Percentiles rank a stretch among this genome's conserved stretches.
Conservation (phyloP, 2,797 vertebrate species). For the Neopelma chrysocephalum region DNA sequence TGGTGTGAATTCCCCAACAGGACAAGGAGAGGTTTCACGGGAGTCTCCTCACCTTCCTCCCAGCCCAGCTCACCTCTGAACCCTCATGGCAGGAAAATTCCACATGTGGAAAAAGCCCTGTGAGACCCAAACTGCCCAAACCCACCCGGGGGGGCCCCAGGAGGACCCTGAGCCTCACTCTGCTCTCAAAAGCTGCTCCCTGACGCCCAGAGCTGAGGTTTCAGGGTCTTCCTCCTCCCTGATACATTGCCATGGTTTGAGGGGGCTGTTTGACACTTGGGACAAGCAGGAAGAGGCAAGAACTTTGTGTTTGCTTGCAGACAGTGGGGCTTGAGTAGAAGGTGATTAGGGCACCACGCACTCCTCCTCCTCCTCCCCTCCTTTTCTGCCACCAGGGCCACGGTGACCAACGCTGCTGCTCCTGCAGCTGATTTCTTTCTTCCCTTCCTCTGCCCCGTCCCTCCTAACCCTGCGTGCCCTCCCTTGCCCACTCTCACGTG, state of each 20-base stretch:
- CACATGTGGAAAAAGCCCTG: neutral
- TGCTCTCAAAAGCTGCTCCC: neutral
- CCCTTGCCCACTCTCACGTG: slow-evolving; percentile 38
- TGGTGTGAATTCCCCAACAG: accelerated
- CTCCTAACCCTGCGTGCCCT: neutral
- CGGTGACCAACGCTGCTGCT: accelerated
- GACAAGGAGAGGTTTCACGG: neutral
- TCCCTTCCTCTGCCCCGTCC: neutral
- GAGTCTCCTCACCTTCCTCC: neutral
- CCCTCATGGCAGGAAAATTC: neutral
- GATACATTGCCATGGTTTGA: accelerated
- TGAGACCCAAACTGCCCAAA: neutral
- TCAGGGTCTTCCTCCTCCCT: neutral
- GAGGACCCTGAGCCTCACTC: neutral
- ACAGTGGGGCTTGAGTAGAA: neutral
- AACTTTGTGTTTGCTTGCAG: neutral
- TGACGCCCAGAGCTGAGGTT: neutral
- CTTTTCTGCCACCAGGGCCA: accelerated
- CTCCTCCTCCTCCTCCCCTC: neutral
- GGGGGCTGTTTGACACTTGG: neutral
- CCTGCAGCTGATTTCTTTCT: neutral
- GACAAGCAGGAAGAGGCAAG: neutral
- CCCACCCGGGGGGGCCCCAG: neutral
- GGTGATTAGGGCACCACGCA: accelerated
- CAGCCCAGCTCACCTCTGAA: neutral